These are phyloP conservation scores for Oryzias curvinotus DNA, from an alignment of 2,113 vertebrate genomes.

Conservation along the genomic window DNA sequence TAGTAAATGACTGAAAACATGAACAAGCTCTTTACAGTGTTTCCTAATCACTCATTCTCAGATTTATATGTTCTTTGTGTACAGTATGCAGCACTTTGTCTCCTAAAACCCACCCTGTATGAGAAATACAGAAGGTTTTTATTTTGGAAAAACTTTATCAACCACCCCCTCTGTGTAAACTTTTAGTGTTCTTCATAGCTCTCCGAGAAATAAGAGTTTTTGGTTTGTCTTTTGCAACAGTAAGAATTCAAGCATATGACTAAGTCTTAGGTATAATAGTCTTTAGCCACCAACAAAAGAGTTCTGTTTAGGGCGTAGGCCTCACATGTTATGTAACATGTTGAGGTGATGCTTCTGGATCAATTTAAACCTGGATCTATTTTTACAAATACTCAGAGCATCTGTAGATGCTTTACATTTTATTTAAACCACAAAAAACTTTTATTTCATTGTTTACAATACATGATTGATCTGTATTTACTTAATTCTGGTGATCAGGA, in stretches of 20 bases:
- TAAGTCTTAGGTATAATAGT: slow-evolving; percentile 35
- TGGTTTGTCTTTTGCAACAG: too few species aligned
- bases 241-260: background rate
- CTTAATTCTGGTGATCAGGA: background rate
- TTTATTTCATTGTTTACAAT: background rate
- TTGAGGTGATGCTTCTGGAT: slow-evolving; percentile 11
- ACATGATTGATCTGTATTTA: too few species aligned
- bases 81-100: too few species aligned
- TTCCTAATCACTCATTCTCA: too few species aligned
- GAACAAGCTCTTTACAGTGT: slow-evolving; percentile 8
- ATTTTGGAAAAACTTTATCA: too few species aligned
- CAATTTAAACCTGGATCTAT: background rate
- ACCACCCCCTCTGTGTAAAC: background rate
- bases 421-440: slow-evolving; percentile 26
- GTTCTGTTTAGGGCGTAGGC: slow-evolving; percentile 32
- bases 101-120: too few species aligned
- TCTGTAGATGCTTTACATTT: slow-evolving; percentile 14
- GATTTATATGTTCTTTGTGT: too few species aligned
- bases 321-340: slow-evolving; percentile 19
- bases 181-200: background rate
- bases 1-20: slow-evolving; percentile 31
- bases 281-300: slow-evolving; percentile 33
- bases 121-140: too few species aligned
- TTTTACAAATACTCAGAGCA: slow-evolving; percentile 5
- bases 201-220: too few species aligned